Evolutionary conservation across 2,113 vertebrate species (phyloP).

Genomic region (Bufo bufo): DNA sequence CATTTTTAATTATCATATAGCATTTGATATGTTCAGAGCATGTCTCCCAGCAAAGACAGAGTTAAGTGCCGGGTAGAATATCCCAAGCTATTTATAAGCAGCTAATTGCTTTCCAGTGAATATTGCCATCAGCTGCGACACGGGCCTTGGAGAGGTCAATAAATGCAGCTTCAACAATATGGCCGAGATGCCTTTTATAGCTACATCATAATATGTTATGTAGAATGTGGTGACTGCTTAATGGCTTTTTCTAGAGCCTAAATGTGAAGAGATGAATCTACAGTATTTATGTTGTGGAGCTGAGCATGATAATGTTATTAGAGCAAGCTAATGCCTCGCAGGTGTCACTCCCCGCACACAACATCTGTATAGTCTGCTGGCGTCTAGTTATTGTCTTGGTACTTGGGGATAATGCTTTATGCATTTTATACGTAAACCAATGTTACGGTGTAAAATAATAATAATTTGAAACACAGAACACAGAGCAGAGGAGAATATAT

Average conservation of each 20-base stretch:
- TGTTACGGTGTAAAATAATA: neutral
- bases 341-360: neutral
- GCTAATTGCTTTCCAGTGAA: slow-evolving; percentile 46
- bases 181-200: slow-evolving; percentile 29
- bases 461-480: neutral
- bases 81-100: slow-evolving; percentile 32
- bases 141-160: slow-evolving; percentile 41
- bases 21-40: neutral
- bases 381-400: neutral
- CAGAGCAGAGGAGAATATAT: neutral
- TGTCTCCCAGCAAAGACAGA: neutral
- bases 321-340: neutral
- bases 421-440: too few species aligned
- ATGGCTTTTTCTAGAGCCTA: slow-evolving; percentile 1
- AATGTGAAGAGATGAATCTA: neutral
- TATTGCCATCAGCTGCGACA: slow-evolving; percentile 50
- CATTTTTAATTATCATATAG: neutral
- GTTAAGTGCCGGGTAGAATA: neutral
- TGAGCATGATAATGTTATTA: neutral
- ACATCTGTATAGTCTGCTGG: neutral
- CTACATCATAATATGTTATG: slow-evolving; percentile 26
- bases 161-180: slow-evolving; percentile 42
- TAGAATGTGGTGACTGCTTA: neutral
- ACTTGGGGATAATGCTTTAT: neutral
- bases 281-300: neutral